These are phyloP conservation scores for Cryptophagus acutangulus DNA, from an alignment of 2,888 invertebrate genomes.

Conservation along the genomic window DNA sequence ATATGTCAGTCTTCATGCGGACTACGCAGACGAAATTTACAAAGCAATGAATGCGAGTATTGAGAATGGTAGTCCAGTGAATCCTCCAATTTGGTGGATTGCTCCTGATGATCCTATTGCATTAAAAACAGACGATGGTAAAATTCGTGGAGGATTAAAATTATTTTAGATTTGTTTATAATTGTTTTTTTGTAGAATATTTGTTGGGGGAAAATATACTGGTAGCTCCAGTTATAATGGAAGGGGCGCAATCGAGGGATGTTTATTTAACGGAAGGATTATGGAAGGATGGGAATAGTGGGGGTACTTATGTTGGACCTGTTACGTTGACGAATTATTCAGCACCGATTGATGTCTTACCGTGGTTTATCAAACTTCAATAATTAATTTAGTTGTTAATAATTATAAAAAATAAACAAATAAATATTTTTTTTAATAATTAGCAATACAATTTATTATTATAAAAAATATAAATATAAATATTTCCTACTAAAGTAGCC, in stretches of 20 bases:
- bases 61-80: constrained; percentile 63
- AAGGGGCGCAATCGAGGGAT: constrained; percentile 58
- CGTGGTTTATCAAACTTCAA: constrained; percentile 55
- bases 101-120: constrained; percentile 63
- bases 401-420: no score
- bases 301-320: constrained; percentile 53
- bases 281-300: constrained; percentile 64
- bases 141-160: no score
- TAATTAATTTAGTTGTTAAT: background rate
- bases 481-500: no score
- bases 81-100: constrained; percentile 82
- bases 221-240: constrained; percentile 69
- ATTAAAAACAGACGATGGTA: constrained; percentile 56
- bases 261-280: constrained; percentile 71
- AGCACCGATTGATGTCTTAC: constrained; percentile 63
- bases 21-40: constrained; percentile 58
- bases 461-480: no score
- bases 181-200: constrained; percentile 59
- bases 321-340: constrained; percentile 58
- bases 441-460: no score
- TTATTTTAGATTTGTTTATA: no score
- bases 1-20: constrained; percentile 62
- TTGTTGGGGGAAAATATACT: constrained; percentile 72
- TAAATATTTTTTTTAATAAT: no score
- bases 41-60: constrained; percentile 58